Evolutionary conservation across 2,797 vertebrate genomes (phyloP), one percentile per base, ranked within the genome.

Genomic region (Anabacerthia variegaticeps): DNA sequence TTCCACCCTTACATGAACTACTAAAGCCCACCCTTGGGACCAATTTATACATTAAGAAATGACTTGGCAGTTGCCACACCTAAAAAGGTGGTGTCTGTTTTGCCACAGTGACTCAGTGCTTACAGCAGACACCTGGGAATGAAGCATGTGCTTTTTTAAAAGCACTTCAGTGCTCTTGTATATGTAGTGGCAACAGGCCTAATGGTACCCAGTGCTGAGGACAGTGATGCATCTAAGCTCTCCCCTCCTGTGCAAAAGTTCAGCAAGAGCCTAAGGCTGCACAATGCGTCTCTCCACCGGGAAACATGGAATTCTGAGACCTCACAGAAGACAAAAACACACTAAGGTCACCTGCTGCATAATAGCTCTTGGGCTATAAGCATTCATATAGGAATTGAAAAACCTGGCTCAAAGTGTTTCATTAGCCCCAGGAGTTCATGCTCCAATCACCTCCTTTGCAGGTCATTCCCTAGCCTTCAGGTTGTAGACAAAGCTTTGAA

Each of bases 31-130:
- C 78, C 37, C 80, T 21, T 26, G 81, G 48, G 83, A 46, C 67
- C 83, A 91, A 87, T 85, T 93, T 75, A 56, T 86, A 49, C 55
- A 67, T 86, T 87, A 93, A 85, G 59, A 92, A 82, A 88, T 79
- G 32, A 73, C 67, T 85, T 76, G 83, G 88, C 44, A 94, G 52
- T 36, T 85, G 74, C 86, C 92, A 95, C 86, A 95, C 92, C 90
- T 87, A 79, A 58, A 51, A 78, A 82, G 23, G 48, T 48, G 9
- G 16, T 73, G 58, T 39, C 77, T 92, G 54, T 74, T 94, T 63
- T 74, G 74, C 74, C 63, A 76, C n/a, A 63, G 74, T 36, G 55
- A 67, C 78, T 79, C 54, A 58, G 39, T 3, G 32, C 73, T 88
- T 68, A 24, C 32, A 89, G 90, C 2, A 85, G 77, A 39, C 61